Conservation (phyloP, 2,113 vertebrate species). For the Mirza zaza region DNA sequence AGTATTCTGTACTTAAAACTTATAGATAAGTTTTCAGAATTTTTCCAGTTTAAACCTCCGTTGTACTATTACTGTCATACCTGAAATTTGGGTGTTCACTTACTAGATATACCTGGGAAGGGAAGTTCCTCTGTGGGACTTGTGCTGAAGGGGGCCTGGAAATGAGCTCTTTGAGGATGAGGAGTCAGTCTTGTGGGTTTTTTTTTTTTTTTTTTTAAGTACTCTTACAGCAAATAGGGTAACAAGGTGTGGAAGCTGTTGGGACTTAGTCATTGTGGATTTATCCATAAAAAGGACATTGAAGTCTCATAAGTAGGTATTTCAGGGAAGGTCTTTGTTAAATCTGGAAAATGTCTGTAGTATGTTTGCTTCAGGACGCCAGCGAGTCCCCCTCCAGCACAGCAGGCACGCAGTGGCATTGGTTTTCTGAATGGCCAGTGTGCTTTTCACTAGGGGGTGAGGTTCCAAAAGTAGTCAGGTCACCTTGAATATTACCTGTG, state of each 20-base stretch:
- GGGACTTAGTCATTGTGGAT: not conserved
- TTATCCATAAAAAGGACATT: not conserved
- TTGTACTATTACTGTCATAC: not conserved
- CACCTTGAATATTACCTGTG: not conserved
- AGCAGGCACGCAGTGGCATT: fast-evolving
- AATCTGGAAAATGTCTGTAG: fast-evolving
- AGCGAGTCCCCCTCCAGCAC: too few species aligned
- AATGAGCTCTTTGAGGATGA: not conserved
- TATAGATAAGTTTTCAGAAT: not conserved
- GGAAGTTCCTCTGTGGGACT: not conserved
- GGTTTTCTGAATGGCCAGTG: too few species aligned
- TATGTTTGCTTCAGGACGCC: fast-evolving
- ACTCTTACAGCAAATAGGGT: not conserved
- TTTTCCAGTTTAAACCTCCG: not conserved
- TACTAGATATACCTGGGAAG: not conserved
- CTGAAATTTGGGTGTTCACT: not conserved
- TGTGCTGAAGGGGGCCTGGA: not conserved
- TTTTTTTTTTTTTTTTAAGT: not conserved
- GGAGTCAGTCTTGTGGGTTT: not conserved
- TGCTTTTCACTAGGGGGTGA: fast-evolving
- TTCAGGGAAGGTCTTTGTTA: not conserved
- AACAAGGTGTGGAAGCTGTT: fast-evolving
- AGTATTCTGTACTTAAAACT: not conserved
- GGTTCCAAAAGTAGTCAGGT: not conserved
- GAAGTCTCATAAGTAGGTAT: not conserved